A percentile compares a stretch with the other conserved stretches of the same genome.
Evolutionary conservation across 2,888 invertebrate genomes (phyloP).

Genomic region (Eupithecia centaureata): DNA sequence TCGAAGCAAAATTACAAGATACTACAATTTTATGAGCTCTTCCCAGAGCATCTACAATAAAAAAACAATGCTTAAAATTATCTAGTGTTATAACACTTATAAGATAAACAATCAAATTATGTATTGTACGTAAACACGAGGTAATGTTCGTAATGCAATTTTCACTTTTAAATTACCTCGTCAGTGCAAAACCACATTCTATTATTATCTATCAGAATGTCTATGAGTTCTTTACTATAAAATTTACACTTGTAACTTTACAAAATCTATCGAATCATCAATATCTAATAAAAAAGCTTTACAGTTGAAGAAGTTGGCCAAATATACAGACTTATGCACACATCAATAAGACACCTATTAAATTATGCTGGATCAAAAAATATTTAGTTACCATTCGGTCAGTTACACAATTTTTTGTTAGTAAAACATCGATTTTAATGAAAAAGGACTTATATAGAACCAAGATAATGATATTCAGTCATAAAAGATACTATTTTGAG

Average conservation of each 20-base stretch:
- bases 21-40: background rate
- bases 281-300: background rate
- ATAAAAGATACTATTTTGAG: constrained; percentile 46
- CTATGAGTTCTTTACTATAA: no score
- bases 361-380: background rate
- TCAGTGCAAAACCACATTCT: constrained; percentile 58
- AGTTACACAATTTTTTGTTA: background rate
- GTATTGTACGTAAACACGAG: constrained; percentile 37
- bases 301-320: background rate
- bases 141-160: constrained; percentile 63
- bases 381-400: background rate
- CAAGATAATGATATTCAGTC: constrained; percentile 55
- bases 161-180: constrained; percentile 69
- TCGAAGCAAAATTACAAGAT: background rate
- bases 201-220: constrained; percentile 54
- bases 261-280: no score
- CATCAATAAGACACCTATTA: no score
- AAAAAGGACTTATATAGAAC: constrained; percentile 28
- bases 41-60: background rate
- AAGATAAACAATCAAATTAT: no score
- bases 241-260: no score
- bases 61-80: constrained; percentile 46
- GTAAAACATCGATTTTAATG: background rate
- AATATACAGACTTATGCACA: background rate
- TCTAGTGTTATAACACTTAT: constrained; percentile 45